Percentiles rank a stretch among this genome's conserved stretches.
Evolutionary conservation across 1,140 invertebrate genomes (phyloP).

Genomic region (Metopolophium dirhodum): DNA sequence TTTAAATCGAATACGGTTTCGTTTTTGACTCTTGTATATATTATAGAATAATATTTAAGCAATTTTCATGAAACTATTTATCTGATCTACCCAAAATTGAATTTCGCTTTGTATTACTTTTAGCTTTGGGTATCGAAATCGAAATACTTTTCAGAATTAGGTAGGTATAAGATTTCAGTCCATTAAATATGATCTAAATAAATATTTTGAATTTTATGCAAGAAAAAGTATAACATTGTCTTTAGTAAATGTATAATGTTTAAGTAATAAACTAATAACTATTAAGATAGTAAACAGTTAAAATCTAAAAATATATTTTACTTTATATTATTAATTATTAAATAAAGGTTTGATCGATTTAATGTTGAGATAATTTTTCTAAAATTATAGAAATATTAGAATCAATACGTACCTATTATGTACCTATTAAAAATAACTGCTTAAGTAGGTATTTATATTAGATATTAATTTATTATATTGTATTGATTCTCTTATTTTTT

Average conservation of each 20-base stretch:
- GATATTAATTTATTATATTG: not conserved
- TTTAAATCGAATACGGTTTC: not conserved
- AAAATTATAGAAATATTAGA: not conserved
- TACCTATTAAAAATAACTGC: not conserved
- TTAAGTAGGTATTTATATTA: not conserved
- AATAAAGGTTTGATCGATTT: not conserved
- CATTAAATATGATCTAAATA: not conserved
- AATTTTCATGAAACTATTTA: slow-evolving; percentile 4
- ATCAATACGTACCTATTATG: not conserved
- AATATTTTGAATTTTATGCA: not conserved
- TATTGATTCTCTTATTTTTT: not conserved
- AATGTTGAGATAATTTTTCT: not conserved
- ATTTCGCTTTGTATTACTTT: not conserved
- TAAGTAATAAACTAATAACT: not conserved
- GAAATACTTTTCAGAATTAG: not conserved
- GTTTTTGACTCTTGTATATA: not conserved
- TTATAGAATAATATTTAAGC: not conserved
- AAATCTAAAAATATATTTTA: not conserved
- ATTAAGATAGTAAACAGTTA: not conserved
- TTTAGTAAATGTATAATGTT: not conserved
- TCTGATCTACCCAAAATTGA: not conserved
- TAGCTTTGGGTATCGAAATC: not conserved
- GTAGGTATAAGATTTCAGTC: not conserved
- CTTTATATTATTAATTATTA: not conserved
- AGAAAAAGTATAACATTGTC: not conserved